Base-by-base conservation (phyloP, 2,888 invertebrate species). In the Thecophora atra region DNA sequence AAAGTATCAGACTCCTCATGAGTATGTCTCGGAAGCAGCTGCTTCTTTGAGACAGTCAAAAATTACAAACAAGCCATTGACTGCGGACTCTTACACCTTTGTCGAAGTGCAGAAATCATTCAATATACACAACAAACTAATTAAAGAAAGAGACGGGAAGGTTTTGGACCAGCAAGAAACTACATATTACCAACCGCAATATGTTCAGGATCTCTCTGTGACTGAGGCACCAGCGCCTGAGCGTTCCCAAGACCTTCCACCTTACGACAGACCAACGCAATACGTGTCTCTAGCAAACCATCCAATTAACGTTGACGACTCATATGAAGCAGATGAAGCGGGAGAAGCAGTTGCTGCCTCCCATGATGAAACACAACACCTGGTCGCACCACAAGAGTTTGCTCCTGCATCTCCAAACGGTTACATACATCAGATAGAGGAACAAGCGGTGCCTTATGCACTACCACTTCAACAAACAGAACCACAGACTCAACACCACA, bases 101-200 rank as follows among this genome's bases (percentile, higher is more conserved):
- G 91, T 92, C 1, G 91, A 92, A 85, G 84, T 92, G 4, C 91
- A 92, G 78, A 88, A 91, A 82, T 91, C 91, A 0, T 85, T 91
- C 21, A 81, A 87, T 79, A 79, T 87, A 17, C 83, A 84, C 74
- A 87, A 87, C 74, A 83, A 85, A 66, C 81, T 86, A 19, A 83
- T 87, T 13, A 85, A 87, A 2, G 86, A 84, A 72, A 82, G 81
- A 60, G 82, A 85, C 60, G 85, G 85, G 0, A 81, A 77, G 1
- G 65, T 83, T 47, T 77, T 84, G 6, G 85, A 84, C 74, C 82
- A 84, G 70, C 85, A 85, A 70, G 85, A 86, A 73, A 84, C 83
- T 1, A 82, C 82, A 15, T 83, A 83, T 72, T 80, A 79, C 11
- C 79, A 78, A 42, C 68, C 75, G 8, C 77, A 81, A 1, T 78